Conservation (phyloP, 2,888 invertebrate genomes). For the Baccha elongata region DNA sequence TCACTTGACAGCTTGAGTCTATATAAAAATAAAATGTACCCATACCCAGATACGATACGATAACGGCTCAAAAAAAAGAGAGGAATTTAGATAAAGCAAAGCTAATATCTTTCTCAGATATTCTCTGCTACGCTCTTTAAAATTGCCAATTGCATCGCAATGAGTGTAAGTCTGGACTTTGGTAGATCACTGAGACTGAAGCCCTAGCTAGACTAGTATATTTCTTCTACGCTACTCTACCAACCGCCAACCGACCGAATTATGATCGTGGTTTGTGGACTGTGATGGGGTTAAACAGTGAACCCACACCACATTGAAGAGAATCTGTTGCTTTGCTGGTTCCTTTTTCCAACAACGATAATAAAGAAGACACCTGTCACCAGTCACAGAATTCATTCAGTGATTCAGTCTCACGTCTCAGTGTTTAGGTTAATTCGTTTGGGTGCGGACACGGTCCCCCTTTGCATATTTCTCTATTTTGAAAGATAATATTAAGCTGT, state of each 20-base stretch:
- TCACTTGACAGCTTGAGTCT: too few species aligned
- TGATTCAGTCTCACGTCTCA: too few species aligned
- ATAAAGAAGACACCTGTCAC: constrained; percentile 52
- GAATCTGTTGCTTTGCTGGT: constrained; percentile 11
- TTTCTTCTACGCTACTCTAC: not conserved
- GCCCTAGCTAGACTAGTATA: not conserved
- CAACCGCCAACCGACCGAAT: not conserved
- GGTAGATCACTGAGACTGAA: not conserved
- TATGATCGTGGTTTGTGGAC: not conserved
- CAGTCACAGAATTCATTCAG: constrained; percentile 38
- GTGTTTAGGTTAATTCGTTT: constrained; percentile 58
- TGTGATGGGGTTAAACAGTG: not conserved
- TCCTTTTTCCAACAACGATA: constrained; percentile 19
- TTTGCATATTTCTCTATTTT: not conserved
- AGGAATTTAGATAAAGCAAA: too few species aligned
- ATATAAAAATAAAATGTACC: too few species aligned
- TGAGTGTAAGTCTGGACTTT: not conserved
- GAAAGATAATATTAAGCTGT: not conserved
- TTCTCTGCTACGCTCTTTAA: not conserved
- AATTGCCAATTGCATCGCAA: too few species aligned
- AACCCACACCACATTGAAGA: not conserved
- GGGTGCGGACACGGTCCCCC: constrained; percentile 48
- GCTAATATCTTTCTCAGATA: not conserved
- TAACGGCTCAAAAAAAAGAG: too few species aligned
- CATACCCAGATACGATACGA: too few species aligned